Evolutionary conservation across 2,888 invertebrate genomes (phyloP), one percentile per base, ranked within the genome.

Genomic region (Cosmia trapezina): DNA sequence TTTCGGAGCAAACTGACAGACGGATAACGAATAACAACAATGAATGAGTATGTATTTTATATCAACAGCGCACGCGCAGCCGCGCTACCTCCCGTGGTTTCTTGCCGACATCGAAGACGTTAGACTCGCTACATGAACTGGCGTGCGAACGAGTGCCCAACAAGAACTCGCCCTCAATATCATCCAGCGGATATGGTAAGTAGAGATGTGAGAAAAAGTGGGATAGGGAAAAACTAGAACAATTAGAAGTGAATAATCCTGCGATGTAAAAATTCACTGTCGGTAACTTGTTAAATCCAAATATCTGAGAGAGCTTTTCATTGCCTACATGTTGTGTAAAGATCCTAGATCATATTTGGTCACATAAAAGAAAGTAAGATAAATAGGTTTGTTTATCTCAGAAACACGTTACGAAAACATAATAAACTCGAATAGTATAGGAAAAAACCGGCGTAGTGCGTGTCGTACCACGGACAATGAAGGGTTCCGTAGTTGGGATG

Each of bases 71-170:
- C 54, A 93, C 94, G 0, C 94, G 95, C 19, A 92, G 93, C 22
- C 92, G 96, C 0, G 93, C 91, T 0, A 89, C 94, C 0, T 85
- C 96, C 0, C 96, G 96, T 19, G 96, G 95, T 0, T 96, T 95
- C 88, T 86, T 98, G 84, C 97, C 97, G 59, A 98, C 98, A 63
- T 98, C 98, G 47, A 97, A 98, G 90, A 99, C 99, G 45, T 96
- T 98, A 90, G 98, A 99, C 91, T 99, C 98, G 14, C 96, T 99
- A 65, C 97, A 97, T 90, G 98, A 99, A 90, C 96, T 98, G 61
- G 95, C 97, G 88, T 95, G 97, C 94, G 97, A 95, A 91, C 91
- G 96, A 41, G 90, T 91, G 14, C 94, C 95, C 53, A 94, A 90
- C 83, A 96, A 96, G 89, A 96, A 96, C 88, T 96, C 97, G 12